These are phyloP conservation scores for Chelonus formosanus DNA, from an alignment of 2,888 invertebrate genomes.

Conservation along the genomic window DNA sequence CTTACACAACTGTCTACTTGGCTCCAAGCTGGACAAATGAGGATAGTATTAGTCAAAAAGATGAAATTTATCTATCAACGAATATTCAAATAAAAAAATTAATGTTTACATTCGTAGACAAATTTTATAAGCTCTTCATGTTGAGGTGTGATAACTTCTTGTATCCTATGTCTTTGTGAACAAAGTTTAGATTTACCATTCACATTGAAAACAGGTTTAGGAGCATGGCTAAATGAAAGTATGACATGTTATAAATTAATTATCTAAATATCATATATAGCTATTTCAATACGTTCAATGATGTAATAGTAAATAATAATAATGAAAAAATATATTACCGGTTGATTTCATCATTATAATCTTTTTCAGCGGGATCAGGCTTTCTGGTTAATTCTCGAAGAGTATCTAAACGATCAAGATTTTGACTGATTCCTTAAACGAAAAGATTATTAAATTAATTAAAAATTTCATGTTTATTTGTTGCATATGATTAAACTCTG, in stretches of 20 bases:
- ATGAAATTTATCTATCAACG: slow-evolving; percentile 2
- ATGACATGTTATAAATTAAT: neutral
- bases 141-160: slow-evolving; percentile 76
- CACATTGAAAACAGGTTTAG: slow-evolving; percentile 84
- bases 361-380: slow-evolving; percentile 71
- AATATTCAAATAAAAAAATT: neutral
- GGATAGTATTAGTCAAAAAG: neutral
- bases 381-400: slow-evolving; percentile 77
- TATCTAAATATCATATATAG: no score
- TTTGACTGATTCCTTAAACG: slow-evolving; percentile 77
- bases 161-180: slow-evolving; percentile 70
- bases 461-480: neutral
- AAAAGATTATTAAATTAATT: slow-evolving; percentile 28
- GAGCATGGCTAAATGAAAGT: slow-evolving; percentile 68
- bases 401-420: slow-evolving; percentile 81
- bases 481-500: slow-evolving; percentile 7
- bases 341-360: slow-evolving; percentile 68
- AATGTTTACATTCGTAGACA: slow-evolving; percentile 80
- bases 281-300: slow-evolving; percentile 17
- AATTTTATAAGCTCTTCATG: slow-evolving; percentile 89
- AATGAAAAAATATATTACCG: slow-evolving; percentile 67
- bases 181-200: slow-evolving; percentile 73
- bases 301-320: slow-evolving; percentile 23
- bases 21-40: slow-evolving; percentile 72
- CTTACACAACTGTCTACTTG: slow-evolving; percentile 69